Evolutionary conservation across 2,888 invertebrate genomes (phyloP), one percentile per base, ranked within the genome.

Genomic region (Conomelus anceps): DNA sequence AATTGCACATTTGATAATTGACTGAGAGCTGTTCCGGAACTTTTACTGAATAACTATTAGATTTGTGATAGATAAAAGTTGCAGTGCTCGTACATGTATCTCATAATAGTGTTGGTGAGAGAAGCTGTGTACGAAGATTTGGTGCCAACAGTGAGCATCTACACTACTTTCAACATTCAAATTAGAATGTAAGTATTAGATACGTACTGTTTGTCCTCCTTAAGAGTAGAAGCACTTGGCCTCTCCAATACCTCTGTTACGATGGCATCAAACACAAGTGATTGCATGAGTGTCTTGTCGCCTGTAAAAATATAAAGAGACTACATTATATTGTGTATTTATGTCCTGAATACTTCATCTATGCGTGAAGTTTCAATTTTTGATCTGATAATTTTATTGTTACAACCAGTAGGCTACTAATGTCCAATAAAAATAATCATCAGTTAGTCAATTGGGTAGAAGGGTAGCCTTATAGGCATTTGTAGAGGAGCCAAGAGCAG

Each of bases 271-370:
- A 98, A 95, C 91, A 98, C 97, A 91, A 98, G 94, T 90, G 98
- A 97, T 94, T 98, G 98, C 92, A 98, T 95, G 93, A 98, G 95
- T 93, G 96, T 96, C 95, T 98, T 97, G 94, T 98, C 98, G 94
- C 98, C 98, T 97, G 94, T 92, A 94, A 94, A 89, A 90, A 91
- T 90, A 91, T 91, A 90, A 90, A 88, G 88, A 89, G 89, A 90
- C 63, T 24, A 20, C 22, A 89, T 89, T 17, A 87, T n/a, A n/a
- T n/a, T n/a, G n/a, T n/a, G n/a, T n/a, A n/a, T n/a, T n/a, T n/a
- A n/a, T n/a, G n/a, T n/a, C n/a, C n/a, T n/a, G n/a, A n/a, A n/a
- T n/a, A n/a, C n/a, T n/a, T n/a, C n/a, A n/a, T n/a, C n/a, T n/a
- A n/a, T n/a, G n/a, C n/a, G n/a, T n/a, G n/a, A n/a, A n/a, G n/a